Percentiles rank a stretch among this genome's conserved stretches.
Evolutionary conservation across 2,113 vertebrate genomes (phyloP).

Genomic region (Pachycephala philippinensis): DNA sequence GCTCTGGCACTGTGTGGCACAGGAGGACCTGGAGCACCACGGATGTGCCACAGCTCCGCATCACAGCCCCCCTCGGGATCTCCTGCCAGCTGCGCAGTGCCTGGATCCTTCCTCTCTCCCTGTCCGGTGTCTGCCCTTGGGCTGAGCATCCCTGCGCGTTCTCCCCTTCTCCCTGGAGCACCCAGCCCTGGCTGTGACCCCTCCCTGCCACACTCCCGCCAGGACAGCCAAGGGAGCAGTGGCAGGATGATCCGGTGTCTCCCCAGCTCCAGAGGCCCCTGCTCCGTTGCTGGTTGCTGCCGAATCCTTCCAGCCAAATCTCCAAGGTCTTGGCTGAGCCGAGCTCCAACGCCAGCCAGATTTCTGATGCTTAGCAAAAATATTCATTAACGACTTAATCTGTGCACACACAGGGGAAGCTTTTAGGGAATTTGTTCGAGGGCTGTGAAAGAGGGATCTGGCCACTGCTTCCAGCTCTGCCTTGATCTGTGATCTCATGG

Average conservation of each 20-base stretch:
- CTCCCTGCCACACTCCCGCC: not conserved
- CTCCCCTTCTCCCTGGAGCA: not conserved
- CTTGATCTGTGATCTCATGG: constrained; percentile 44
- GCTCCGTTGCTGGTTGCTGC: not conserved
- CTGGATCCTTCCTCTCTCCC: not conserved
- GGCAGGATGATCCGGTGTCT: not conserved
- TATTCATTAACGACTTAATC: constrained; percentile 62
- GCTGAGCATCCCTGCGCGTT: not conserved
- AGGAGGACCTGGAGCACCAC: accelerated
- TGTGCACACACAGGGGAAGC: constrained; percentile 4
- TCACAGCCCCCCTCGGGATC: not conserved
- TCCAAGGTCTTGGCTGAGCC: constrained; percentile 11
- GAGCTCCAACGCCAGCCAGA: not conserved
- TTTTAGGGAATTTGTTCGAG: constrained; percentile 46
- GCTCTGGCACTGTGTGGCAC: not conserved
- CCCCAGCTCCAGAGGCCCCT: not conserved
- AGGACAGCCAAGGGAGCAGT: not conserved
- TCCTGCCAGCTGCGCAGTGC: not conserved
- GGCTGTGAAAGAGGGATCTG: constrained; percentile 41
- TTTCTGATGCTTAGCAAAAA: constrained; percentile 44
- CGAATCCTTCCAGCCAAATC: not conserved
- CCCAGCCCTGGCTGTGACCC: not conserved
- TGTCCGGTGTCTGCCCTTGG: not conserved
- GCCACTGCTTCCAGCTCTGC: constrained; percentile 20
- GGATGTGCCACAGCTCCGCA: not conserved